Evolutionary conservation across 2,797 vertebrate genomes (phyloP).

Genomic region (Antrozous pallidus): DNA sequence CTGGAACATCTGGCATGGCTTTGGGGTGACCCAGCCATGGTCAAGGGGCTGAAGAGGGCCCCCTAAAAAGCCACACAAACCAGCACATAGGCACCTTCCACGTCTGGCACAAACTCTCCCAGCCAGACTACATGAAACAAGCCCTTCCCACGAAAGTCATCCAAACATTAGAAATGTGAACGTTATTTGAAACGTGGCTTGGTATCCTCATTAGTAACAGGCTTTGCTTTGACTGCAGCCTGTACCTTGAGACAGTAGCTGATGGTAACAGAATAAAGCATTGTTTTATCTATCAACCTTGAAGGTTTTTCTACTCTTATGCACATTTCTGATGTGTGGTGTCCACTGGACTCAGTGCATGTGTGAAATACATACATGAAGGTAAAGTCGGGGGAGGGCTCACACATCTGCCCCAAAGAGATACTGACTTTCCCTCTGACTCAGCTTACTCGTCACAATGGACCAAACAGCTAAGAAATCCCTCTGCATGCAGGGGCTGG

Average conservation of each 20-base stretch:
- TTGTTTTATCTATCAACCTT: not conserved
- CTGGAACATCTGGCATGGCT: rapidly evolving
- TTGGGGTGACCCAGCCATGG: not conserved
- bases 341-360: rapidly evolving
- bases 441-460: not conserved
- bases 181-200: too few species aligned
- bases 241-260: not conserved
- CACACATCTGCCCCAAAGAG: not conserved
- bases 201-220: rapidly evolving
- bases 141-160: not conserved
- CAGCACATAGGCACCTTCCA: rapidly evolving
- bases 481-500: too few species aligned
- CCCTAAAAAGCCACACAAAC: not conserved
- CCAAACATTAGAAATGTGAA: not conserved
- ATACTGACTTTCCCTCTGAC: not conserved
- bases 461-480: not conserved
- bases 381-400: too few species aligned
- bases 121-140: not conserved
- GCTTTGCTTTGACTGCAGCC: not conserved
- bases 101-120: not conserved
- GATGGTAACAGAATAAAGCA: rapidly evolving
- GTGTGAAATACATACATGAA: rapidly evolving
- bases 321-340: not conserved
- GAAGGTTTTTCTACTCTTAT: not conserved
- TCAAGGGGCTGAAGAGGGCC: rapidly evolving